Evolutionary conservation across 2,113 vertebrate species (phyloP), one percentile per base, ranked within the genome.

Genomic region (Platichthys stellatus): DNA sequence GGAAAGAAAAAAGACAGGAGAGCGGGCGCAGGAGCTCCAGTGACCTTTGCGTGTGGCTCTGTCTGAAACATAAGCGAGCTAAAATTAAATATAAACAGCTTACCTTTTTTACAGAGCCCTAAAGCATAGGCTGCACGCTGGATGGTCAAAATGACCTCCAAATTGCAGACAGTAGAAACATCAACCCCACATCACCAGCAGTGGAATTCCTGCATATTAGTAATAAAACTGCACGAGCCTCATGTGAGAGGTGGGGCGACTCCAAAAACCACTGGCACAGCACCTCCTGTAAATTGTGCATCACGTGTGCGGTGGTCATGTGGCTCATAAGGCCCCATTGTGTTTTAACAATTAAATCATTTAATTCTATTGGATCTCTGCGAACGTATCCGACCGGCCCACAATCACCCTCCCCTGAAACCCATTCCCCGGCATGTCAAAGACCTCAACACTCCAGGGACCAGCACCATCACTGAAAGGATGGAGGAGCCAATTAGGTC

Each of bases 401-500:
- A 80, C 31, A 80, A 84, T 70, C 60, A 28, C 53, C 60, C 17
- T 60, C 45, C 66, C 43, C 45, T 66, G 60, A 88, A 90, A 75
- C 54, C 58, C 76, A 12, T 81, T 87, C 70, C 45, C 38, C 20
- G 10, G 31, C 56, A 84, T 72, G 54, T 85, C 69, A 88, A 80
- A 89, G 72, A 76, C 6, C 17, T 88, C 80, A 81, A 66, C 72
- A 78, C 83, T 49, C 87, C 12, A 12, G 82, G 80, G 86, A 91
- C 63, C 14, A 53, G 78, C 24, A 45, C 38, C 68, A 81, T 84
- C 84, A 68, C 81, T 81, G 69, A 86, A 63, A 82, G 66, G 69
- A 75, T 63, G 71, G 79, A 87, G 66, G 69, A 87, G 81, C 78
- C 86, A 92, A 88, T 89, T 83, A 91, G 49, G 54, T 79, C 75